Evolutionary conservation across 2,888 invertebrate species (phyloP).

Genomic region (Drosophila flavopinicola): DNA sequence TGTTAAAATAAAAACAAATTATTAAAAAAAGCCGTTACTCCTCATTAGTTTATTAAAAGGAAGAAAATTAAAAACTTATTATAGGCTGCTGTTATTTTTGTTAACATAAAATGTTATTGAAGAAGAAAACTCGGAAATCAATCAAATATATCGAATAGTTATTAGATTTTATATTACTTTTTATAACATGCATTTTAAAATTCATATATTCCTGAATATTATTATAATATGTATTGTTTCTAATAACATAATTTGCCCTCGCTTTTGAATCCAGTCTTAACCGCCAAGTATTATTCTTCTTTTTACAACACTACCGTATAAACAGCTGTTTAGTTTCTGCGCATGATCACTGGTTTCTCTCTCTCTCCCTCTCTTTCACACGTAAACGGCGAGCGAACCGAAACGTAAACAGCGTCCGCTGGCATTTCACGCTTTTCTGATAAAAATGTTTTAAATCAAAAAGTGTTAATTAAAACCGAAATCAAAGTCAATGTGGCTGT

Average conservation of each 20-base stretch:
- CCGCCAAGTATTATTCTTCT: constrained; percentile 12
- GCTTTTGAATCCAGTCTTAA: neutral
- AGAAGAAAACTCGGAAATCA: too few relatives aligned
- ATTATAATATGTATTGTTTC: neutral
- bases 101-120: too few relatives aligned
- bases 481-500: constrained; percentile 78
- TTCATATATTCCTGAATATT: neutral
- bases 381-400: constrained; percentile 46
- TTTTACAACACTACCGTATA: constrained; percentile 26
- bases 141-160: constrained; percentile 16
- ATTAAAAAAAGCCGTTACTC: too few relatives aligned
- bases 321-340: constrained; percentile 46
- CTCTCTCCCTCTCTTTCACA: constrained; percentile 24
- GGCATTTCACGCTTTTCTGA: constrained; percentile 73
- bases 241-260: neutral
- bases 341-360: constrained; percentile 41
- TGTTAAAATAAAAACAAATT: too few relatives aligned
- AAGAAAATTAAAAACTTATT: too few relatives aligned
- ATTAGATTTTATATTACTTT: too few relatives aligned
- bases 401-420: constrained; percentile 75
- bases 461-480: constrained; percentile 76
- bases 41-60: too few relatives aligned
- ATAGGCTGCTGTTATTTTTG: too few relatives aligned
- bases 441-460: constrained; percentile 79
- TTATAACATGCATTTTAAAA: too few relatives aligned